These are phyloP conservation scores for Drosophila setosimentum DNA, from an alignment of 2,888 invertebrate genomes.

Conservation along the genomic window DNA sequence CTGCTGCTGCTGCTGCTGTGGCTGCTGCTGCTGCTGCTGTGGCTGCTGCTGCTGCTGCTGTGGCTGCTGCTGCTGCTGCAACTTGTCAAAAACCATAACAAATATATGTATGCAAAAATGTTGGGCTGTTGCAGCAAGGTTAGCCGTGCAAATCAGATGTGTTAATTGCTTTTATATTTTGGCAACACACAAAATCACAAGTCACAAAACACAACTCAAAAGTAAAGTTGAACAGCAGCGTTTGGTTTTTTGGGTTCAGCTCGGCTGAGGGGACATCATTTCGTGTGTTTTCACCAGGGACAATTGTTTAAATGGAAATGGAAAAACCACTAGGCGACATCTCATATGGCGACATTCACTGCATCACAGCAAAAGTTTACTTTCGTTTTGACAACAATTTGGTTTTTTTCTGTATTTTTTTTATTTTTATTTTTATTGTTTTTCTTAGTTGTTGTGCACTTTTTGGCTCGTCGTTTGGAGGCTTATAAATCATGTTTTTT, in stretches of 20 bases:
- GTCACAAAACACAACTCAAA: slow-evolving; percentile 35
- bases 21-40: slow-evolving; percentile 22
- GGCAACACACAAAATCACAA: slow-evolving; percentile 32
- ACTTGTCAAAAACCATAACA: slow-evolving; percentile 43
- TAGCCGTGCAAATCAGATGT: slow-evolving; percentile 69
- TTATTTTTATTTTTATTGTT: background rate
- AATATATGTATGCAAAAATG: slow-evolving; percentile 11
- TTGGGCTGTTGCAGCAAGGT: slow-evolving; percentile 26
- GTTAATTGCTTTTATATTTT: slow-evolving; percentile 56
- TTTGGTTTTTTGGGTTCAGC: slow-evolving; percentile 42
- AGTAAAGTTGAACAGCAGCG: slow-evolving; percentile 31
- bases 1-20: slow-evolving; percentile 28
- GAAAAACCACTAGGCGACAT: slow-evolving; percentile 59
- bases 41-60: slow-evolving; percentile 21
- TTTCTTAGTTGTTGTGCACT: slow-evolving; percentile 4
- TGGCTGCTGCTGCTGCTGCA: slow-evolving; percentile 35
- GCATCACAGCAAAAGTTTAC: slow-evolving; percentile 55
- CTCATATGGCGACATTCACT: slow-evolving; percentile 46
- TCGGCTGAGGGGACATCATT: slow-evolving; percentile 1
- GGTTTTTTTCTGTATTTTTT: slow-evolving; percentile 39
- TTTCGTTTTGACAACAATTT: slow-evolving; percentile 75
- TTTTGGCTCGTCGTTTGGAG: slow-evolving; percentile 51
- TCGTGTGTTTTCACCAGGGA: slow-evolving; percentile 46
- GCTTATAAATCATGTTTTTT: slow-evolving; percentile 60
- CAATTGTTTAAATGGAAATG: slow-evolving; percentile 59